Evolutionary conservation across 2,113 vertebrate genomes (phyloP), one percentile per base, ranked within the genome.

Genomic region (Psephotus haematonotus): DNA sequence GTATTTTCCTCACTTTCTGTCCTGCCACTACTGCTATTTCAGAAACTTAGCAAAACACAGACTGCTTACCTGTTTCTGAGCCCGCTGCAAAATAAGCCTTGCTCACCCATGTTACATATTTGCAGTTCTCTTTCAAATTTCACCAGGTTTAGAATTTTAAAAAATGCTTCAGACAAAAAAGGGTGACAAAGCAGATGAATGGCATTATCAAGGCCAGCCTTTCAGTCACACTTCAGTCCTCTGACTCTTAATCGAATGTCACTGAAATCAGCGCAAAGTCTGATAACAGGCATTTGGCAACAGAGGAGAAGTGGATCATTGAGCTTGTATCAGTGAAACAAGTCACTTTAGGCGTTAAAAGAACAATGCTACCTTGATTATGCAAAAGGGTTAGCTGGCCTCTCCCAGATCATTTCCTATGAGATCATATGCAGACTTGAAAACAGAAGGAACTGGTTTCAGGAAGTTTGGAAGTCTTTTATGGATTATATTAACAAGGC

Each of bases 381-480:
- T 72, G 93, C 76, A 86, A 68, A 88, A 90, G 62, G 50, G 2
- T 75, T 76, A 57, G 80, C 31, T 9, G 3, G 86, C 92, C 96
- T 92, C 95, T 96, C 95, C 80, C 95, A 94, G 33, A 72, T 92
- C 64, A 62, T 87, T 96, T 97, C 96, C 95, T 93, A 82, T 97
- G 95, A 97, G 93, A 91, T 96, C 95, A 96, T 86, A 57, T 44
- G 37, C 72, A 86, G 65, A 44, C 90, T 96, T 92, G 43, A 88
- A 93, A 94, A 72, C 69, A 92, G 88, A 92, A 93, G 41, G 57
- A 65, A 81, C 57, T n/a, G 65, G n/a, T 86, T 90, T 93, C 88
- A 94, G 93, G 93, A 93, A 84, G 86, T 84, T 87, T 82, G 77
- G 37, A 94, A 89, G 76, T 88, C 83, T 96, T 97, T 90, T 93